phyloP scores from a whole-genome alignment of 2,113 vertebrate genomes.

The Baryphthengus martii region DNA sequence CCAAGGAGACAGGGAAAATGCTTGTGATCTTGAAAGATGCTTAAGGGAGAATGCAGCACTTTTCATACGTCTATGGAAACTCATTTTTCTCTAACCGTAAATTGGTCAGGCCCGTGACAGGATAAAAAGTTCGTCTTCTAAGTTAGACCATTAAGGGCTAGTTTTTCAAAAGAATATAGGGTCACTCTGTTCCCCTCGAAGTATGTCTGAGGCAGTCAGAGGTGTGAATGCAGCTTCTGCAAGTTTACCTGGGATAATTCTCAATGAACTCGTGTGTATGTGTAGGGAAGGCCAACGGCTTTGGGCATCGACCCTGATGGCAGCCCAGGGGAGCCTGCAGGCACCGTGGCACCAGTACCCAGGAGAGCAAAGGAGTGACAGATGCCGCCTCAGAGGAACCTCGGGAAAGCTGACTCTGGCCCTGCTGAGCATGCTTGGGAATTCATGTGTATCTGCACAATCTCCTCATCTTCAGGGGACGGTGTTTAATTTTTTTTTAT shows the following conservation, averaged over 20 bases:
- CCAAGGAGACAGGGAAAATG: background rate
- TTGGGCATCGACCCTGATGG: fast-evolving
- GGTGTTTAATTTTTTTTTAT: background rate
- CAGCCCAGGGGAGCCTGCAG: fast-evolving
- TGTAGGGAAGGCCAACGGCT: background rate
- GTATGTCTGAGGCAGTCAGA: background rate
- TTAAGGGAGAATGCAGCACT: background rate
- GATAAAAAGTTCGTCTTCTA: background rate
- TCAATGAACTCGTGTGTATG: fast-evolving
- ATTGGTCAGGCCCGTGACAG: background rate
- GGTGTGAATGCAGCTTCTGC: background rate
- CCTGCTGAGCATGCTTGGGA: background rate
- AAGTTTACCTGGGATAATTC: background rate
- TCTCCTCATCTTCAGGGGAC: background rate
- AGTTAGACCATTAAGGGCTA: background rate
- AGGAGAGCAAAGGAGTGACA: fast-evolving
- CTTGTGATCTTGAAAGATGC: background rate
- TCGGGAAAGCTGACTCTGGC: background rate
- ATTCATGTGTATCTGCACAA: background rate
- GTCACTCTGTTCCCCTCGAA: background rate
- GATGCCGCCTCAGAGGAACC: background rate
- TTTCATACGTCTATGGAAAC: background rate
- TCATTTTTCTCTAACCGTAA: fast-evolving
- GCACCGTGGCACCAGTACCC: fast-evolving
- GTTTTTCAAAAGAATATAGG: background rate